These are phyloP conservation scores for Mirza zaza DNA, from an alignment of 2,113 vertebrate genomes.

Conservation along the genomic window DNA sequence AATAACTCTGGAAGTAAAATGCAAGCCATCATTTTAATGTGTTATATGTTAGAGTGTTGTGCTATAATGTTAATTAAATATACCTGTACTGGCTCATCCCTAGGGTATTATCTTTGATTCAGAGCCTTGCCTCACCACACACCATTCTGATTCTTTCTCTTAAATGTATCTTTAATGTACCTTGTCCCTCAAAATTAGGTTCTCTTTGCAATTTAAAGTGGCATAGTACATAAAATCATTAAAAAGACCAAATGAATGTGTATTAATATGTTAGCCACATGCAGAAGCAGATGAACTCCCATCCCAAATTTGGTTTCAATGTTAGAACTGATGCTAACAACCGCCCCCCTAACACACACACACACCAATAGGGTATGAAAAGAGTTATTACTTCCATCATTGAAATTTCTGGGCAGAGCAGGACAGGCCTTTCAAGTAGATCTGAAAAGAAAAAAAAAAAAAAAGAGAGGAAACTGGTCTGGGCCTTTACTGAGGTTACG, in stretches of 20 bases:
- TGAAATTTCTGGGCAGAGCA: background rate
- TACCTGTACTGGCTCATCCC: background rate
- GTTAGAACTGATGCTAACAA: background rate
- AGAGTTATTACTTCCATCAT: background rate
- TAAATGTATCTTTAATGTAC: background rate
- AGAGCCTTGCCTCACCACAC: background rate
- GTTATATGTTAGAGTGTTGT: background rate
- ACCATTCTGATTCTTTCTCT: background rate
- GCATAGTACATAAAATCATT: background rate
- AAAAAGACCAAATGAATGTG: background rate
- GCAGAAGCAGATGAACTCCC: background rate
- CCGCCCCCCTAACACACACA: too few species aligned
- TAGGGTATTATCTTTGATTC: background rate
- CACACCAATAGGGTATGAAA: background rate
- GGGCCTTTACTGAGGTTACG: background rate
- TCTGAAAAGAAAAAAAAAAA: too few species aligned
- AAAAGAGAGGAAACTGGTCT: background rate
- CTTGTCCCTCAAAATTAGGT: background rate
- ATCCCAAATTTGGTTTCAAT: background rate
- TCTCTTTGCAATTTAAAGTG: background rate
- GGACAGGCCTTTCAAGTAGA: background rate
- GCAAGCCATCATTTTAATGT: background rate
- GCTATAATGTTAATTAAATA: background rate
- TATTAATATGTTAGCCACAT: background rate
- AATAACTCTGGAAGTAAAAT: conserved; percentile 37